These are phyloP conservation scores for Rhipidura dahli DNA, from an alignment of 2,113 vertebrate genomes.

Conservation along the genomic window DNA sequence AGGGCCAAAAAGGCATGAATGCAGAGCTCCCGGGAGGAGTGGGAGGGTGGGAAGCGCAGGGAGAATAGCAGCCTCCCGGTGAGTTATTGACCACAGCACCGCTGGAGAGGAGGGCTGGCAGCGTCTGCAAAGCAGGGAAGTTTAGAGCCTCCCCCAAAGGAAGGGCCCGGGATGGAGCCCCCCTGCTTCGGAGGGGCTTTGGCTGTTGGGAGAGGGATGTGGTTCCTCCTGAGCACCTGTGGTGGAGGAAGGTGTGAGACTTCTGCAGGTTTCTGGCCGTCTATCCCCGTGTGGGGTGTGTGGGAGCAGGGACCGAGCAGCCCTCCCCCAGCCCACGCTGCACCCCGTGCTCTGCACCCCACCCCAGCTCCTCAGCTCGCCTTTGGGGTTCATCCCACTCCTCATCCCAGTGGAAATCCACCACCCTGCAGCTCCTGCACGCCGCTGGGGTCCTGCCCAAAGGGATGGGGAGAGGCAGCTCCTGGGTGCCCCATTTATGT, in stretches of 20 bases:
- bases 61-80: slow-evolving; percentile 28
- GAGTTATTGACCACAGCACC: slow-evolving; percentile 18
- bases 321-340: neutral
- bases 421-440: neutral
- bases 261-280: rapidly evolving
- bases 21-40: slow-evolving; percentile 9
- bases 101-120: neutral
- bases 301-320: neutral
- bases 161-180: neutral
- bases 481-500: neutral
- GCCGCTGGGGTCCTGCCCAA: no score
- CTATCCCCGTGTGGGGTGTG: rapidly evolving
- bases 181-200: rapidly evolving
- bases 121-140: neutral
- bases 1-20: slow-evolving; percentile 44
- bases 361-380: neutral
- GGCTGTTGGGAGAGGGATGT: neutral
- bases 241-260: neutral
- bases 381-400: neutral
- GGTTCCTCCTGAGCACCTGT: neutral
- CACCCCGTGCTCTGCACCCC: neutral
- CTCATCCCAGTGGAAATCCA: neutral
- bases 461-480: neutral
- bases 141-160: neutral
- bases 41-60: slow-evolving; percentile 48